phyloP scores from a whole-genome alignment of 2,888 invertebrate genomes.

The Mythimna impura region DNA sequence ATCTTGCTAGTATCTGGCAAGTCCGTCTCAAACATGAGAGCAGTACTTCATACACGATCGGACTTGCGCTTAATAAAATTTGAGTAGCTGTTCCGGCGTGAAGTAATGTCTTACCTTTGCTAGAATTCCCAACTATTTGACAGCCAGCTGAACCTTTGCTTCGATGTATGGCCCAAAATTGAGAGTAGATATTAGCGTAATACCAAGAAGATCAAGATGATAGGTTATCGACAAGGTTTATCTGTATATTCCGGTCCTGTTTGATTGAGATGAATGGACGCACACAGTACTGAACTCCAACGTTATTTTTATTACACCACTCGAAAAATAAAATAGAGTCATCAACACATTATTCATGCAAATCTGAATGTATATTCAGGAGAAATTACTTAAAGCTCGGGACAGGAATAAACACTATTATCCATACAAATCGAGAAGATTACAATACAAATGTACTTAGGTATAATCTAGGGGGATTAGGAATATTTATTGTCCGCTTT shows the following conservation, averaged over 20 bases:
- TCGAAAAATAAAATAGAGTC: constrained; percentile 11
- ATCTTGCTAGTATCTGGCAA: too few species aligned
- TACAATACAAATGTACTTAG: constrained; percentile 65
- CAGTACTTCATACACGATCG: too few species aligned
- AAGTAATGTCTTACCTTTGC: too few species aligned
- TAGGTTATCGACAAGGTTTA: too few species aligned
- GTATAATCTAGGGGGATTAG: constrained; percentile 74
- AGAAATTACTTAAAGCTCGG: constrained; percentile 47
- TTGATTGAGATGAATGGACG: constrained; percentile 10
- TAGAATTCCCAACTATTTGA: too few species aligned
- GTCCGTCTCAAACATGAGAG: too few species aligned
- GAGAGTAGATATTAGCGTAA: too few species aligned
- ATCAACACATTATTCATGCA: constrained; percentile 25
- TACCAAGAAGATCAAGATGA: too few species aligned
- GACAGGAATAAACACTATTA: constrained; percentile 58
- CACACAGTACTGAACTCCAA: neutral
- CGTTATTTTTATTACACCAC: constrained; percentile 15
- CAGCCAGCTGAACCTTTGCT: too few species aligned
- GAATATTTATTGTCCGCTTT: constrained; percentile 77
- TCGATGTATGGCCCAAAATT: too few species aligned
- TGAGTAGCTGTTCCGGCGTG: too few species aligned
- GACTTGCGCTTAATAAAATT: too few species aligned
- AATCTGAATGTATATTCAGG: constrained; percentile 39
- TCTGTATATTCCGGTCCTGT: neutral
- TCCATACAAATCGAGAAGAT: constrained; percentile 59